Evolutionary conservation across 2,888 invertebrate genomes (phyloP), one percentile per base, ranked within the genome.

Genomic region (Lochmaea crataegi): DNA sequence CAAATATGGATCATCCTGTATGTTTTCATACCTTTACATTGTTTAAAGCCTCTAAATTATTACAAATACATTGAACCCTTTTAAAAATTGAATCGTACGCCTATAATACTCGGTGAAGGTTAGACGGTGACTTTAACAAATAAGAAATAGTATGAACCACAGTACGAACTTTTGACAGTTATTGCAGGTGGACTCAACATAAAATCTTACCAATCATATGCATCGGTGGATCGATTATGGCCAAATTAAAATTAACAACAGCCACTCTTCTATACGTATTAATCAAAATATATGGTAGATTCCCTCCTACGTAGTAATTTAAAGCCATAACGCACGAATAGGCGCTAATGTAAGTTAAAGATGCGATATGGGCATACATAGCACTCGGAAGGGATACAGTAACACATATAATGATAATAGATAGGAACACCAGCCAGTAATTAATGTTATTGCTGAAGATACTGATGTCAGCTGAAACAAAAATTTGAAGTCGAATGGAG

Each of bases 251-350:
- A n/a, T 88, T 86, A 0, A 87, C 82, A 11, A 92, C 89, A 0
- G 89, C 89, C 0, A 90, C 90, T 76, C 94, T 89, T 76, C 93
- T 87, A n/a, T 92, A 83, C 0, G 90, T 87, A 81, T 94, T 94
- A 22, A 93, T 87, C 2, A 93, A 79, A 48, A 94, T 91, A 82
- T 91, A 93, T 79, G 91, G 91, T 78, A 94, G 85, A 85, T 90
- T 91, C 42, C 92, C 90, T 32, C 91, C 92, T 74, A 90, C 76
- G 80, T 90, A 92, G 81, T 90, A 90, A 85, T 93, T 94, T 12
- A 93, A 82, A 53, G 92, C 88, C 58, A 91, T 88, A 75, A 91
- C 85, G 60, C 92, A 86, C 38, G 90, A 88, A 83, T 90, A 94
- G 11, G 91, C 88, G 63, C 94, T 93, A 42, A 94, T 84, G 14